A percentile compares a stretch with the other conserved stretches of the same genome.
These are phyloP conservation scores for Fulica atra DNA, from an alignment of 2,113 vertebrate species.

Conservation along the genomic window DNA sequence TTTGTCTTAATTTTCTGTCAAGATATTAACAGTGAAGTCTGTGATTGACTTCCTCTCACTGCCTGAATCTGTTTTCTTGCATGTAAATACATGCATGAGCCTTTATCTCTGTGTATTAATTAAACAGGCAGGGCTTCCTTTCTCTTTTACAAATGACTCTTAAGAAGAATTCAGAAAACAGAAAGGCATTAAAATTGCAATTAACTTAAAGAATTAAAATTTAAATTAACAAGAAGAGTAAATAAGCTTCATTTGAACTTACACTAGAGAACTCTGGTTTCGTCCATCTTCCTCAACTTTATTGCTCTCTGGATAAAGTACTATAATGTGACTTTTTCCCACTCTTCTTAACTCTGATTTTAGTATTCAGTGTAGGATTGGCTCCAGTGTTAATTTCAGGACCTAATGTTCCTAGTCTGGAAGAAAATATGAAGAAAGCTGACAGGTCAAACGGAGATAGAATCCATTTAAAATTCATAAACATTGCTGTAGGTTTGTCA, in stretches of 20 bases:
- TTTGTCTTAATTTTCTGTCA: neutral
- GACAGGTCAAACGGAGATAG: neutral
- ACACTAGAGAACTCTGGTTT: neutral
- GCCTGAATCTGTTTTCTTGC: neutral
- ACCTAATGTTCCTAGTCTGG: neutral
- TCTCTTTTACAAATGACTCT: neutral
- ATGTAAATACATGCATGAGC: fast-evolving
- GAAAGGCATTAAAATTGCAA: neutral
- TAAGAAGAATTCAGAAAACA: neutral
- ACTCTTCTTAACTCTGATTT: neutral
- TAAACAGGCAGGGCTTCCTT: neutral
- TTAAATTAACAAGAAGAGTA: neutral
- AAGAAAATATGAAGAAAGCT: neutral
- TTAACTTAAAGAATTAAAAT: neutral
- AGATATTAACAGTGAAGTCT: neutral
- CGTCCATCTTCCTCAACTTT: neutral
- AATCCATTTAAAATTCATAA: neutral
- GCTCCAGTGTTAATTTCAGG: neutral
- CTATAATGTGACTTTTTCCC: neutral
- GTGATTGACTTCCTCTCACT: neutral
- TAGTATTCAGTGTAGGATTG: neutral
- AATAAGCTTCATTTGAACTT: neutral
- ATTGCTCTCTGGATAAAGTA: neutral
- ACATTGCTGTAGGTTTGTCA: neutral
- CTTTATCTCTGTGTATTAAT: neutral